Conservation (phyloP, 2,888 invertebrate genomes). For the Altica lythri region DNA sequence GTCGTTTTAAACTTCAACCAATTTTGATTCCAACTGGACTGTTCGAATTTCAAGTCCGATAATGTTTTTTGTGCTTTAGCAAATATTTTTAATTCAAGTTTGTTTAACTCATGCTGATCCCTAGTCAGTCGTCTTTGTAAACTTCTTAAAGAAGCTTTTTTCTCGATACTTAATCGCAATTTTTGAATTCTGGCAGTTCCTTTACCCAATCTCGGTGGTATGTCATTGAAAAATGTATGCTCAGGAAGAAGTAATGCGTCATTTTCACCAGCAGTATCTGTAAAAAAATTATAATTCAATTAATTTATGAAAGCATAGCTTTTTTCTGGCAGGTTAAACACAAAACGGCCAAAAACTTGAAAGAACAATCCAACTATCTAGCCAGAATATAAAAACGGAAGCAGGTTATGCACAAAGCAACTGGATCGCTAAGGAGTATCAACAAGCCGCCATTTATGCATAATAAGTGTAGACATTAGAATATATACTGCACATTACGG, state of each 20-base stretch:
- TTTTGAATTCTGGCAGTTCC: constrained; percentile 34
- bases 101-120: constrained; percentile 24
- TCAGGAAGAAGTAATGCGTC: constrained; percentile 45
- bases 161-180: not conserved
- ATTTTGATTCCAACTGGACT: constrained; percentile 44
- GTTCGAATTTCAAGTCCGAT: constrained; percentile 36
- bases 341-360: too few species aligned
- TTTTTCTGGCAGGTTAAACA: too few species aligned
- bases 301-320: too few species aligned
- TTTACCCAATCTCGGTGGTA: constrained; percentile 44
- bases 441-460: too few species aligned
- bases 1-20: constrained; percentile 39
- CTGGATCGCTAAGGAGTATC: too few species aligned
- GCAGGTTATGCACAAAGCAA: too few species aligned
- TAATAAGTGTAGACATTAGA: too few species aligned
- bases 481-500: too few species aligned
- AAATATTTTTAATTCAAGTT: constrained; percentile 46
- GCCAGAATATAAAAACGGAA: too few species aligned
- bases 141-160: constrained; percentile 1
- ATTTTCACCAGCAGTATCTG: constrained; percentile 40
- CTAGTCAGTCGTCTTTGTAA: constrained; percentile 10
- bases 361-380: too few species aligned
- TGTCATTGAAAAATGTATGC: constrained; percentile 47
- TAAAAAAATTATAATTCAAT: too few species aligned
- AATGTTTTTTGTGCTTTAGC: constrained; percentile 42